These are phyloP conservation scores for Ptychoptera contaminata DNA, from an alignment of 2,888 invertebrate genomes.

Conservation along the genomic window DNA sequence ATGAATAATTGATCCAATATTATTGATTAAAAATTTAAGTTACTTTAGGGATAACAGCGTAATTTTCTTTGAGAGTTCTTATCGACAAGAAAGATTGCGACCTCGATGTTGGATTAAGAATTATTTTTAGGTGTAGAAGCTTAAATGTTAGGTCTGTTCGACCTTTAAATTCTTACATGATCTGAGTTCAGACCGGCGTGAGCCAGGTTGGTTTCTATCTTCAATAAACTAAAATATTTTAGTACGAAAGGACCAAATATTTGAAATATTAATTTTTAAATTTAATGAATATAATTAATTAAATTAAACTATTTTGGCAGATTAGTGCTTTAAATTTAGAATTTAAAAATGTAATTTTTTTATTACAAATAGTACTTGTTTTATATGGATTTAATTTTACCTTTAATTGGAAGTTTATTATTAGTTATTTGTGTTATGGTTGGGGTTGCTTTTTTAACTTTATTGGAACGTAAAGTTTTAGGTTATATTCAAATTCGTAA, in stretches of 20 bases:
- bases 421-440: conserved; percentile 44
- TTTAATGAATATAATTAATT: conserved; percentile 20
- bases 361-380: conserved; percentile 40
- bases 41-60: conserved; percentile 78
- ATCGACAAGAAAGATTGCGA: conserved; percentile 63
- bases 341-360: conserved; percentile 42
- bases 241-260: conserved; percentile 67
- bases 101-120: conserved; percentile 81
- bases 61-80: conserved; percentile 57
- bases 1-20: conserved; percentile 38
- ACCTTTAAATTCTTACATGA: conserved; percentile 73
- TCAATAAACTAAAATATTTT: conserved; percentile 41
- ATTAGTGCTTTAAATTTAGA: conserved; percentile 57
- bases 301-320: conserved; percentile 42
- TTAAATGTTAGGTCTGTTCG: conserved; percentile 62
- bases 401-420: conserved; percentile 33
- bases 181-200: conserved; percentile 76
- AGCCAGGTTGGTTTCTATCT: conserved; percentile 80
- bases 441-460: conserved; percentile 52
- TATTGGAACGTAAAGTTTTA: conserved; percentile 54
- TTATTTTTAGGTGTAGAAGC: conserved; percentile 46
- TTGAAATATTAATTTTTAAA: conserved; percentile 36
- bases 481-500: conserved; percentile 59
- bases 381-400: conserved; percentile 31
- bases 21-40: conserved; percentile 50